These are phyloP conservation scores for Icerya purchasi DNA, from an alignment of 2,888 invertebrate species.

Conservation along the genomic window DNA sequence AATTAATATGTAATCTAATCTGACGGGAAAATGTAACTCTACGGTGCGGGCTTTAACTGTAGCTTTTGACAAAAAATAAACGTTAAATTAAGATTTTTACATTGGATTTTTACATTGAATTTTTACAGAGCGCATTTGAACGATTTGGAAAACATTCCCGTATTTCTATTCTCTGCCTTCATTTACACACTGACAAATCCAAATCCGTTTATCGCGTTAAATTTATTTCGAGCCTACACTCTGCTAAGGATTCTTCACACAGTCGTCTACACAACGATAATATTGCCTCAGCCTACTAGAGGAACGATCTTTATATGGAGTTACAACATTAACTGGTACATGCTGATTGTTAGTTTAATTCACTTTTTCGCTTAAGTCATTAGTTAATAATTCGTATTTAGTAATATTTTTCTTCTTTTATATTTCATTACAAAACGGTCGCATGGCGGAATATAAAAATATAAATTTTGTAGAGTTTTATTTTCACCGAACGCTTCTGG, in stretches of 20 bases:
- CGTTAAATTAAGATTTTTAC: too few relatives aligned
- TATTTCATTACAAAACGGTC: background rate
- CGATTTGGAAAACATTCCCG: conserved; percentile 47
- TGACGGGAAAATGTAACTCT: too few relatives aligned
- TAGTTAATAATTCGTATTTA: background rate
- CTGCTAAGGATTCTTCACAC: conserved; percentile 37
- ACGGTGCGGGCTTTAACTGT: too few relatives aligned
- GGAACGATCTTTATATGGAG: conserved; percentile 28
- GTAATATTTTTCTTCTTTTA: background rate
- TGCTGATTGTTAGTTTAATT: conserved; percentile 7
- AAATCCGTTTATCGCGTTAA: conserved; percentile 27
- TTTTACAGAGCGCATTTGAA: conserved; percentile 44
- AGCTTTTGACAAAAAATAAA: too few relatives aligned
- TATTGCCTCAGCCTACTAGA: conserved; percentile 37
- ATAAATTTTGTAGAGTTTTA: background rate
- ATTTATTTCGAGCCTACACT: conserved; percentile 35
- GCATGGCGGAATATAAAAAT: background rate
- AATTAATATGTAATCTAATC: too few relatives aligned
- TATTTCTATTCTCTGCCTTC: conserved; percentile 37
- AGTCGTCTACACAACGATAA: conserved; percentile 37
- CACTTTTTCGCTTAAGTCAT: conserved; percentile 6
- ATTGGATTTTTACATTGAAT: too few relatives aligned
- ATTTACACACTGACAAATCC: conserved; percentile 40
- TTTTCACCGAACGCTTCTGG: too few relatives aligned
- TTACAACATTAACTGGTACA: conserved; percentile 12